Percentiles rank a stretch among this genome's conserved stretches.
Conservation (phyloP, 2,797 vertebrate genomes). For the Muscicapa striata region DNA sequence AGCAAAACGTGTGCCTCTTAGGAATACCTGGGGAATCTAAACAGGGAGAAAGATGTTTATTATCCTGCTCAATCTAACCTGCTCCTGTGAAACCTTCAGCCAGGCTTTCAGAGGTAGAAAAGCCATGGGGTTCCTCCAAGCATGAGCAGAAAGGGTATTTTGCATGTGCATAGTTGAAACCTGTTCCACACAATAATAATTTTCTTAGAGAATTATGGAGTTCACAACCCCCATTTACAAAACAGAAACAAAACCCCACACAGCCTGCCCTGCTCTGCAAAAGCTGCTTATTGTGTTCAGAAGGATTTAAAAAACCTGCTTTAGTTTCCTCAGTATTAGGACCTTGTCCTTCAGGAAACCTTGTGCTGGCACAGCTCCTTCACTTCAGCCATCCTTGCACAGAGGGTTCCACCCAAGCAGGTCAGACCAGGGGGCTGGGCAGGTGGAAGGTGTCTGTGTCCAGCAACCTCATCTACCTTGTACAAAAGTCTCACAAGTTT, state of each 20-base stretch:
- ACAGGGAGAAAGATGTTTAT: neutral
- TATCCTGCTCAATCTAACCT: neutral
- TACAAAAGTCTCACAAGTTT: neutral
- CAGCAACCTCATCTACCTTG: neutral
- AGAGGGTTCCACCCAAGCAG: neutral
- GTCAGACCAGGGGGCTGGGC: neutral
- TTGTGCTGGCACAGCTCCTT: neutral
- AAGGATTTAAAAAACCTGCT: conserved; percentile 23
- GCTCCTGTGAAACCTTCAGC: neutral
- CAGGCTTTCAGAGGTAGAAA: neutral
- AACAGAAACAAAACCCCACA: neutral
- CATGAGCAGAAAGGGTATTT: neutral
- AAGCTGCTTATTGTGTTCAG: conserved; percentile 37
- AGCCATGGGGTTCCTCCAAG: neutral
- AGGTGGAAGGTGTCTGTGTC: neutral
- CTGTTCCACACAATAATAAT: neutral
- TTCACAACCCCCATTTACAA: conserved; percentile 23
- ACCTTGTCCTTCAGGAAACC: conserved; percentile 8
- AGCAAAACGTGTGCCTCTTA: neutral
- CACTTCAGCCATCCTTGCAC: neutral
- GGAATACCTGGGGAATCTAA: neutral
- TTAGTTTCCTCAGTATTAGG: neutral
- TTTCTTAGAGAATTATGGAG: neutral
- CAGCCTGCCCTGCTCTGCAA: neutral
- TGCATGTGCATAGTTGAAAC: neutral